These are phyloP conservation scores for Lacanobia wlatinum DNA, from an alignment of 2,888 invertebrate genomes.

Conservation along the genomic window DNA sequence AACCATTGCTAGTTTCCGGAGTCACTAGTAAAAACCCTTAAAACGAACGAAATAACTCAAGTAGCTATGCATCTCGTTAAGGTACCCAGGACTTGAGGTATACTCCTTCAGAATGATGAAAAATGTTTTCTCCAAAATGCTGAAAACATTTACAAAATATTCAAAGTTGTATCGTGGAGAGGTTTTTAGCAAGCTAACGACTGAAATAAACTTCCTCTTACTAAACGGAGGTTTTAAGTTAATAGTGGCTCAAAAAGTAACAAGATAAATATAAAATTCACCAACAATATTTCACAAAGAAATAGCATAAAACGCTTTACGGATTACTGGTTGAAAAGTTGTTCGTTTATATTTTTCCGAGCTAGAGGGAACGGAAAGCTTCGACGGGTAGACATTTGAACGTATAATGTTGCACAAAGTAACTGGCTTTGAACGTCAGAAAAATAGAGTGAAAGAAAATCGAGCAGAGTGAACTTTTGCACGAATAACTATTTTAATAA, in stretches of 20 bases:
- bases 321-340: conserved; percentile 1
- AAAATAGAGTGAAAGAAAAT: conserved; percentile 13
- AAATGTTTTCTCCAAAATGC: neutral
- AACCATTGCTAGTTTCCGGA: neutral
- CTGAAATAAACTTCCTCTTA: neutral
- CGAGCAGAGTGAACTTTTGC: neutral
- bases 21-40: neutral
- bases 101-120: neutral
- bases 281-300: conserved; percentile 14
- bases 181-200: neutral
- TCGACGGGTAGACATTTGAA: conserved; percentile 23
- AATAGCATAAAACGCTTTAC: conserved; percentile 6
- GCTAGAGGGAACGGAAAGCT: conserved; percentile 2
- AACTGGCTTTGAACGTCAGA: conserved; percentile 8
- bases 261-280: conserved; percentile 18
- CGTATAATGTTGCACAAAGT: conserved; percentile 26
- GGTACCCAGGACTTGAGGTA: neutral
- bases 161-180: neutral
- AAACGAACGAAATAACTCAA: neutral
- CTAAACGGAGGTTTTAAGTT: neutral
- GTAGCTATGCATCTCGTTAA: neutral
- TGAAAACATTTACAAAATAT: neutral
- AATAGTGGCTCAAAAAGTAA: neutral
- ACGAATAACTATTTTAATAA: neutral
- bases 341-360: conserved; percentile 14